phyloP scores from a whole-genome alignment of 1,140 invertebrate genomes.

The Penaeus vannamei region DNA sequence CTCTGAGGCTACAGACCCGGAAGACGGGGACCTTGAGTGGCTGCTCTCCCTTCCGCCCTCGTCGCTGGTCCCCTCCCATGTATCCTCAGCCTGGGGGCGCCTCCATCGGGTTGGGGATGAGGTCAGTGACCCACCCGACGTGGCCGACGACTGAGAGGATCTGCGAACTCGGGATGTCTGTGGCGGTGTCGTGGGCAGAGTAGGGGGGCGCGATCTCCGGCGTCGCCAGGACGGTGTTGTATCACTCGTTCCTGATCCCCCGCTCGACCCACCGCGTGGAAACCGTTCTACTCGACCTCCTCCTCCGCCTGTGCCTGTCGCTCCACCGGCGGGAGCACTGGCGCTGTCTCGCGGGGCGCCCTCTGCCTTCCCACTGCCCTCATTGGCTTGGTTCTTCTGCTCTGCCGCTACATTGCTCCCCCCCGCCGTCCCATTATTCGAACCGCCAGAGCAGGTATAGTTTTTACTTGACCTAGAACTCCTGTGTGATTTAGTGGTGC shows the following conservation, averaged over 20 bases:
- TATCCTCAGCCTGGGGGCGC: conserved; percentile 44
- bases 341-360: not conserved
- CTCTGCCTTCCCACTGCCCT: not conserved
- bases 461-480: too few relatives aligned
- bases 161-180: conserved; percentile 34
- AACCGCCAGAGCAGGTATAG: too few relatives aligned
- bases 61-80: conserved; percentile 31
- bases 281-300: not conserved
- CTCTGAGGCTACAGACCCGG: conserved; percentile 35
- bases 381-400: too few relatives aligned
- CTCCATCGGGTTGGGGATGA: conserved; percentile 42
- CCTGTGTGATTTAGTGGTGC: too few relatives aligned
- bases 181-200: conserved; percentile 43
- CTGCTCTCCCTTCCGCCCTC: conserved; percentile 31
- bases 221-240: conserved; percentile 20
- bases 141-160: conserved; percentile 8
- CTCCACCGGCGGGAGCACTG: not conserved
- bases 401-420: too few relatives aligned
- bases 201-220: conserved; percentile 43
- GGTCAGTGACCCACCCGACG: conserved; percentile 32
- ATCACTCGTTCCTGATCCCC: not conserved
- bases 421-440: too few relatives aligned
- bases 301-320: not conserved
- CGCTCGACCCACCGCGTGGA: not conserved
- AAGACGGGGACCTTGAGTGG: conserved; percentile 16